These are phyloP conservation scores for Thera obeliscata DNA, from an alignment of 2,888 invertebrate species.

Conservation along the genomic window DNA sequence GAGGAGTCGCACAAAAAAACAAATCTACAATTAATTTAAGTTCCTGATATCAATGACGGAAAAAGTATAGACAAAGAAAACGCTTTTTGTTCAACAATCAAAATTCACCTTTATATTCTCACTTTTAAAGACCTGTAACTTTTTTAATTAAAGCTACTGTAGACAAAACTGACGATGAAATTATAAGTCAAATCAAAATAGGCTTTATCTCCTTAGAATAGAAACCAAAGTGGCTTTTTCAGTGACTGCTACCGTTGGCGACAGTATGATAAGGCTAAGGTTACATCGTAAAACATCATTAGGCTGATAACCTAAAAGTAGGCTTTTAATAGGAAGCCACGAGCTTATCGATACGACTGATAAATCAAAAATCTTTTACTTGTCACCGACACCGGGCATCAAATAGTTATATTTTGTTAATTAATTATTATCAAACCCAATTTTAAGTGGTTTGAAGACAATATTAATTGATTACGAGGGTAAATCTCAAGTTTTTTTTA, in stretches of 20 bases:
- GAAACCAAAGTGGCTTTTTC: conserved; percentile 20
- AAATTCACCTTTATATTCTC: conserved; percentile 11
- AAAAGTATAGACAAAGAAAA: conserved; percentile 56
- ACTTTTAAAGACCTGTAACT: conserved; percentile 2
- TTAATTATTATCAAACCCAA: background rate
- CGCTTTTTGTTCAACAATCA: conserved; percentile 41
- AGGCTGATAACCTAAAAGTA: conserved; percentile 79
- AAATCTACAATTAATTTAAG: conserved; percentile 79
- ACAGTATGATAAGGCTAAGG: conserved; percentile 72
- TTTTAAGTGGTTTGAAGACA: too few species aligned
- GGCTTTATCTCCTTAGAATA: conserved; percentile 51
- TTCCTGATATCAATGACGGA: conserved; percentile 74
- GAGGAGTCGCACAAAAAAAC: conserved; percentile 69
- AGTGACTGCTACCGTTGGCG: conserved; percentile 73
- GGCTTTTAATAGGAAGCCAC: conserved; percentile 63
- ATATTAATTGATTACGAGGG: too few species aligned
- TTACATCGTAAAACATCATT: conserved; percentile 81
- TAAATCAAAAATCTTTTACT: conserved; percentile 31
- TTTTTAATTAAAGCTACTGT: conserved; percentile 12
- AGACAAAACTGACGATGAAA: conserved; percentile 1
- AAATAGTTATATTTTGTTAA: background rate
- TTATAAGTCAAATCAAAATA: conserved; percentile 33
- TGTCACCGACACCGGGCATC: conserved; percentile 7
- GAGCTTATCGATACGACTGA: conserved; percentile 28
- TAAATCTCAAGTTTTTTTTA: too few species aligned